Conservation (phyloP, 2,888 invertebrate species). For the Drosophila leonis region DNA sequence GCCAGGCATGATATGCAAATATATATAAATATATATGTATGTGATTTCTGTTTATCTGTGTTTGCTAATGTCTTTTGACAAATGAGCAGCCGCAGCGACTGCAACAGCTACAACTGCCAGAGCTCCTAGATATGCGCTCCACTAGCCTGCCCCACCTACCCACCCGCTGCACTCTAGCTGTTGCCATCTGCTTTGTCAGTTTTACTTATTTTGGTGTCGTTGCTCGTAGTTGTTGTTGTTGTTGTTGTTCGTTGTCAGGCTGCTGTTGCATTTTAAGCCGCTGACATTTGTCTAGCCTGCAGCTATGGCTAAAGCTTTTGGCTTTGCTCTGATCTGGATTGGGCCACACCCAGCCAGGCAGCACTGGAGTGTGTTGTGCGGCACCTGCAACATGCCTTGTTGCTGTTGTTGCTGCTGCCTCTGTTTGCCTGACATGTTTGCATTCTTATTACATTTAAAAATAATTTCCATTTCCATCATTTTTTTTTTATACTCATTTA, state of each 20-base stretch:
- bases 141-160: neutral
- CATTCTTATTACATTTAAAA: conserved; percentile 59
- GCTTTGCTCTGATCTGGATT: conserved; percentile 54
- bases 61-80: conserved; percentile 67
- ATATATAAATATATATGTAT: conserved; percentile 19
- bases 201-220: conserved; percentile 46
- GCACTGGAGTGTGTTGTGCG: conserved; percentile 7
- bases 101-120: conserved; percentile 31
- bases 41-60: conserved; percentile 52
- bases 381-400: conserved; percentile 46
- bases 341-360: conserved; percentile 48
- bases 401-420: conserved; percentile 10
- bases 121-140: neutral
- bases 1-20: conserved; percentile 10
- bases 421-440: conserved; percentile 51
- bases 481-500: conserved; percentile 7
- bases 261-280: conserved; percentile 55
- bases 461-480: conserved; percentile 39
- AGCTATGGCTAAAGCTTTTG: conserved; percentile 13
- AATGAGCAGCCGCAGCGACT: conserved; percentile 63
- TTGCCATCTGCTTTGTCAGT: conserved; percentile 42
- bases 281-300: conserved; percentile 62
- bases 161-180: neutral
- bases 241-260: conserved; percentile 24
- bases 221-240: conserved; percentile 5